Percentiles rank a stretch among this genome's conserved stretches.
Conservation (phyloP, 1,140 invertebrate genomes). For the Ylistrum balloti region DNA sequence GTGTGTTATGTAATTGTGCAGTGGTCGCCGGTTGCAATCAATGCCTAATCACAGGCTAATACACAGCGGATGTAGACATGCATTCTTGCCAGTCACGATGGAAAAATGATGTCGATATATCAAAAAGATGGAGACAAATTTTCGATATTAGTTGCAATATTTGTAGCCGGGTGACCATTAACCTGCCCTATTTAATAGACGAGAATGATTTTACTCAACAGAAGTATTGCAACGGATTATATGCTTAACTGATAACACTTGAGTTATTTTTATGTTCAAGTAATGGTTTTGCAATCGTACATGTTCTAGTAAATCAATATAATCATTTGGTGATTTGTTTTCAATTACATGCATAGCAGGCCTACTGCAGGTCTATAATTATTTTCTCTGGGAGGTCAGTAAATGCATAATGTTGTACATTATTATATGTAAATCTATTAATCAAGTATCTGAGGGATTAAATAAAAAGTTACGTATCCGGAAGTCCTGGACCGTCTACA, state of each 20-base stretch:
- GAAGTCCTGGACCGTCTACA: too few species aligned
- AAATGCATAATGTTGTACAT: too few species aligned
- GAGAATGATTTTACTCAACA: not conserved
- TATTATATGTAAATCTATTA: too few species aligned
- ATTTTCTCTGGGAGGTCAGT: too few species aligned
- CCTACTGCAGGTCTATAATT: too few species aligned
- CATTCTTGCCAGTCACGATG: slow-evolving; percentile 9
- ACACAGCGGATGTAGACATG: slow-evolving; percentile 32
- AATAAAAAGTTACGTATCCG: too few species aligned
- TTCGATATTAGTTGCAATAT: not conserved
- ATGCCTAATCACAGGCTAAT: not conserved
- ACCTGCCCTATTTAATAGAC: not conserved
- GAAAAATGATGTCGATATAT: not conserved
- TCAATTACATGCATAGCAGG: too few species aligned
- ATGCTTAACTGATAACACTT: not conserved
- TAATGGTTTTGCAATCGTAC: too few species aligned
- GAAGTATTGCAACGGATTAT: not conserved
- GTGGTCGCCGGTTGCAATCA: slow-evolving; percentile 17
- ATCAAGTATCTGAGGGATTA: too few species aligned
- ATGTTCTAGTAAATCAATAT: too few species aligned
- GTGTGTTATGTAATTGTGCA: slow-evolving; percentile 25
- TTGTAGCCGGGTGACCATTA: not conserved
- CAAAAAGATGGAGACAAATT: slow-evolving; percentile 21
- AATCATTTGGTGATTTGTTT: too few species aligned
- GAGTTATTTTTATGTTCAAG: not conserved